These are phyloP conservation scores for Balearica regulorum DNA, from an alignment of 2,797 vertebrate genomes.

Conservation along the genomic window DNA sequence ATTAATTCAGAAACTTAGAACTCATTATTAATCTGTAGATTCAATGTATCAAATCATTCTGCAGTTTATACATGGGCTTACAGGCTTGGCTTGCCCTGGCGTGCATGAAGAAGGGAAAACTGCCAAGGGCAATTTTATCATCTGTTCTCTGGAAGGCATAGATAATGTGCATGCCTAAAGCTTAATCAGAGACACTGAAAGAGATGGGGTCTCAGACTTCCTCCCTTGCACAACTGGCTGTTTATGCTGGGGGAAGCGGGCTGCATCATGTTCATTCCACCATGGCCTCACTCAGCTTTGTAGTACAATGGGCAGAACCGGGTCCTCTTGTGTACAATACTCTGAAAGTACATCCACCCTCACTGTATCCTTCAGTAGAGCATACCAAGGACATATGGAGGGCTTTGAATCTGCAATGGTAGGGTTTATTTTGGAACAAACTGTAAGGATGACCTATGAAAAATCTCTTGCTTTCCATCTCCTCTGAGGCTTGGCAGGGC, in stretches of 20 bases:
- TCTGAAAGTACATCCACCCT: not conserved
- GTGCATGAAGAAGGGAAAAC: not conserved
- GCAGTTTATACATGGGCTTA: not conserved
- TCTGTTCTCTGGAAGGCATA: not conserved
- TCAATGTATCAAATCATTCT: not conserved
- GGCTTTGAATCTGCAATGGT: not conserved
- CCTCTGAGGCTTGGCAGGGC: not conserved
- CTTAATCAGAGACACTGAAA: not conserved
- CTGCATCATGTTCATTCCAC: not conserved
- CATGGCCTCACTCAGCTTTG: not conserved
- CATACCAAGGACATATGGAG: not conserved
- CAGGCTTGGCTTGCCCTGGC: not conserved
- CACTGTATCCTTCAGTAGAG: not conserved
- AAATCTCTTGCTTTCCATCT: not conserved
- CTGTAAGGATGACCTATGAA: not conserved
- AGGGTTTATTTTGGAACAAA: not conserved
- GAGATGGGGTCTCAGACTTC: not conserved
- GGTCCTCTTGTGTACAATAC: not conserved
- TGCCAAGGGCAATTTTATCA: not conserved
- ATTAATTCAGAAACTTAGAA: not conserved
- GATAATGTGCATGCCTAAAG: not conserved
- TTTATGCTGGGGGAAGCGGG: not conserved
- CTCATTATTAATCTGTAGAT: not conserved
- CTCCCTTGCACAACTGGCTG: not conserved
- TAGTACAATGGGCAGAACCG: not conserved